phyloP scores from a whole-genome alignment of 2,113 vertebrate genomes.

The Indicator maculatus region DNA sequence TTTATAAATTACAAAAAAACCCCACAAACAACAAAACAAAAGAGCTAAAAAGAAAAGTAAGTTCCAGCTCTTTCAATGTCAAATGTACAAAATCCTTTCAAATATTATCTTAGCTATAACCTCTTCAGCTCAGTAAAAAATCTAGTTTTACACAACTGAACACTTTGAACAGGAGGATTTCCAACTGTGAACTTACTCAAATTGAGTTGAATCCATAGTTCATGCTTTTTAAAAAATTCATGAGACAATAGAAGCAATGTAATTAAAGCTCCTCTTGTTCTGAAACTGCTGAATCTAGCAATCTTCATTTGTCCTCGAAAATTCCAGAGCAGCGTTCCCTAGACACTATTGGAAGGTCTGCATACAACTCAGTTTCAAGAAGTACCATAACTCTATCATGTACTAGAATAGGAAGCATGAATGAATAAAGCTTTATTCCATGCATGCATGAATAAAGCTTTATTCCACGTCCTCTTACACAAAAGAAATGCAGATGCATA shows the following conservation, averaged over 20 bases:
- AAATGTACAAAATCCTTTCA: neutral
- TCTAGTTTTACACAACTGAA: neutral
- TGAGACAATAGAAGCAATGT: neutral
- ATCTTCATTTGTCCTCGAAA: neutral
- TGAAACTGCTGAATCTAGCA: neutral
- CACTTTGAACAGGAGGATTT: neutral
- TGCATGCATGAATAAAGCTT: neutral
- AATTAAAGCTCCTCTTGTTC: neutral
- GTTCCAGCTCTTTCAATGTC: neutral
- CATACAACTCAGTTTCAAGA: neutral
- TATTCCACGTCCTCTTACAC: neutral
- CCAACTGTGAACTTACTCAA: neutral
- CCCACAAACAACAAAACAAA: too few species aligned
- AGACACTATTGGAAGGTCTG: neutral
- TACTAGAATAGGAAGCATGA: neutral
- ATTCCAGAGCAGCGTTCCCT: neutral
- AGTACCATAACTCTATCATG: neutral
- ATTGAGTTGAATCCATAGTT: neutral
- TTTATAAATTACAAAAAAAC: neutral
- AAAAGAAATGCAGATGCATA: neutral
- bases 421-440: neutral
- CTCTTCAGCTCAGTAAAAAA: neutral
- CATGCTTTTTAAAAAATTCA: constrained; percentile 7
- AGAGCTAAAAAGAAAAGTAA: neutral
- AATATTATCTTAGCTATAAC: neutral